Base-by-base conservation (phyloP, 2,113 vertebrate species). In the Xiphophorus couchianus region DNA sequence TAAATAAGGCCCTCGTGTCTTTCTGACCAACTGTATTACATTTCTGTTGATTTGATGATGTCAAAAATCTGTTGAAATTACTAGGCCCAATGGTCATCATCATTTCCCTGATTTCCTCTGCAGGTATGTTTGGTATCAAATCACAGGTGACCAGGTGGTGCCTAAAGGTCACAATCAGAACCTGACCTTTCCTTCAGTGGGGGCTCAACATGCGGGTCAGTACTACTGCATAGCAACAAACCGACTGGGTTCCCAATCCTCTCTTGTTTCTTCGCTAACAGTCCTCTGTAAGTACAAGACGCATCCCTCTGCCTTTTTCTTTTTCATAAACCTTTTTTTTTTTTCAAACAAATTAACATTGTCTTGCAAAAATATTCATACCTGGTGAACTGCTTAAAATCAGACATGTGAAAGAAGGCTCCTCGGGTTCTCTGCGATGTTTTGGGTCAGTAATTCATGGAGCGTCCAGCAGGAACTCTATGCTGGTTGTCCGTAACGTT, bases 171-270 rank as follows among this genome's bases (percentile, higher is more conserved):
- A 81, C 28, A 33, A 69, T n/a, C 94, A 93, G 87, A 94, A 90
- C 74, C 82, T 95, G 68, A 91, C 86, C 0, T 91, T 94, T 66
- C 33, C 81, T 1, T 88, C 87, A 1, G 92, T 93, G 65, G 91
- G 77, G 22, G 89, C 93, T 74, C 91, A 91, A 12, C 88, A 93
- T 2, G 62, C 84, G 5, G 94, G 94, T 37, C 93, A 93, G 81
- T 95, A 94, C 87, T 94, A 93, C 91, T 95, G 94, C 76, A 87
- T 76, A 0, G 90, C 90, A 1, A 92, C 91, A 86, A 95, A 93
- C 48, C 67, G 30, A 6, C 69, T 93, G 5, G 94, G 94, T 80
- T 88, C 88, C 77, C 92, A 92, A 28, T 90, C 81, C 10, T 95
- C 94, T 3, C 78, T 85, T 5, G 29, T 81, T 0, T 44, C 84